Evolutionary conservation across 2,797 vertebrate genomes (phyloP).

Genomic region (Streptopelia turtur): DNA sequence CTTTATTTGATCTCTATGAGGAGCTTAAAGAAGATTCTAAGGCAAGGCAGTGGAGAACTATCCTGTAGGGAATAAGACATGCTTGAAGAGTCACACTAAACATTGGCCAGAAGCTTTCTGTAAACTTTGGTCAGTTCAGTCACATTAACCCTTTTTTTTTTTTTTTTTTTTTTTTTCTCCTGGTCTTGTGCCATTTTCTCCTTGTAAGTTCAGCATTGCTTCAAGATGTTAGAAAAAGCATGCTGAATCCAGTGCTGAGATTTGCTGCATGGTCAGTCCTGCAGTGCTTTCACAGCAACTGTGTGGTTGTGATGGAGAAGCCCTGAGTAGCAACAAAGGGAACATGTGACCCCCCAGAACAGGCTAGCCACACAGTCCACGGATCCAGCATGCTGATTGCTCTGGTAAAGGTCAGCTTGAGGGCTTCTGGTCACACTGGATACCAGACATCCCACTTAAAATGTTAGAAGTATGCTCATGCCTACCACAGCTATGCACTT

Average conservation of each 20-base stretch:
- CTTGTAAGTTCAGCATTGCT: neutral
- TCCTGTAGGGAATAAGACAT: neutral
- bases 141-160: neutral
- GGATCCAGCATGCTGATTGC: neutral
- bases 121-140: neutral
- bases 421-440: accelerated
- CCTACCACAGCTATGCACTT: accelerated
- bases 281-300: neutral
- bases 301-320: neutral
- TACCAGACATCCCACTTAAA: neutral
- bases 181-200: neutral
- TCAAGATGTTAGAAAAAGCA: neutral
- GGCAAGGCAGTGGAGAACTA: neutral
- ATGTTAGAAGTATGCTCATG: neutral
- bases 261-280: accelerated
- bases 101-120: neutral
- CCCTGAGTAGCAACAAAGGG: accelerated
- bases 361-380: neutral
- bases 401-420: neutral
- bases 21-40: constrained; percentile 16
- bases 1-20: constrained; percentile 37
- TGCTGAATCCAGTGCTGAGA: neutral
- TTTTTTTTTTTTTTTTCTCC: neutral
- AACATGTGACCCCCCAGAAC: neutral
- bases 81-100: neutral